Percentiles rank a stretch among this genome's conserved stretches.
Conservation (phyloP, 2,113 vertebrate genomes). For the Austrofundulus limnaeus region DNA sequence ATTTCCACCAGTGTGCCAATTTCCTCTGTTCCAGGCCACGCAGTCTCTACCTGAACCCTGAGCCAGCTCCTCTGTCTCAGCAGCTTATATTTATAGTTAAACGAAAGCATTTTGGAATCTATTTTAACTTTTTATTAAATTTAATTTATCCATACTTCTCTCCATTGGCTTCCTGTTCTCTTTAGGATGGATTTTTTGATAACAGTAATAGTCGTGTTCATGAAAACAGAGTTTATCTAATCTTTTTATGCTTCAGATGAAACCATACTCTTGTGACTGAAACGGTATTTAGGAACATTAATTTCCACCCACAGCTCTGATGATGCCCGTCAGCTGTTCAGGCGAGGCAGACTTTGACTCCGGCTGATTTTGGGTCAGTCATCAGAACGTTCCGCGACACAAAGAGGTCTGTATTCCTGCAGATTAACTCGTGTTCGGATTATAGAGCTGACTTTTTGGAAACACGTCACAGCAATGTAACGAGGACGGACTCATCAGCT, state of each 20-base stretch:
- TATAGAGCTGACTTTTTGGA: not conserved
- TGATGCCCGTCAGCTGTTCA: not conserved
- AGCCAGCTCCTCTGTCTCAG: no score
- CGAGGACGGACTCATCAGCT: not conserved
- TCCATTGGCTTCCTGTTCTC: no score
- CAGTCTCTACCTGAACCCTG: constrained; percentile 25
- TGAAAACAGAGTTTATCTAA: not conserved
- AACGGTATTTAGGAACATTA: not conserved
- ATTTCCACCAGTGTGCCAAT: constrained; percentile 77
- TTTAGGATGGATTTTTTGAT: no score
- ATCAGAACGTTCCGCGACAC: not conserved
- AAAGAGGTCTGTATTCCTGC: not conserved
- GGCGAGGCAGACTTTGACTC: not conserved
- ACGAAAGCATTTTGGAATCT: no score
- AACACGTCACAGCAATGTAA: not conserved
- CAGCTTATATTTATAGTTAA: no score
- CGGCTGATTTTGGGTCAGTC: not conserved
- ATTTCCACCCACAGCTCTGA: not conserved
- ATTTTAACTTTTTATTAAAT: no score
- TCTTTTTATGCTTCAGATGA: not conserved
- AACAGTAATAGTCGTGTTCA: no score
- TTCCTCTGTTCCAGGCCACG: constrained; percentile 64
- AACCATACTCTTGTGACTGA: not conserved
- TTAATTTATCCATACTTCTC: no score
- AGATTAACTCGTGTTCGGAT: not conserved